Evolutionary conservation across 2,113 vertebrate genomes (phyloP).

Genomic region (Bungarus multicinctus): DNA sequence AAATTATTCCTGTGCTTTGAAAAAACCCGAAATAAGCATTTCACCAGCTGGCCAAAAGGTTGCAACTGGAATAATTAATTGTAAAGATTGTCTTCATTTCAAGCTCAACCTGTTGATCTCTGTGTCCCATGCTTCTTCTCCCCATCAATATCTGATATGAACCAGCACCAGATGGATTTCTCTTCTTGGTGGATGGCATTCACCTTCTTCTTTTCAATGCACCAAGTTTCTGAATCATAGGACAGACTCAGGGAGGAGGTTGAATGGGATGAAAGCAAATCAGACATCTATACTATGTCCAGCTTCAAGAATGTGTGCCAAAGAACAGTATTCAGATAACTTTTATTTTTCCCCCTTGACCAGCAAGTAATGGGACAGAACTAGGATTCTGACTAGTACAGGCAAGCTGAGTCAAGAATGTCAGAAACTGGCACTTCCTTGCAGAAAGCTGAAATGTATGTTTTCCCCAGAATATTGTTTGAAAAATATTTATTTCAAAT

Average conservation of each 20-base stretch:
- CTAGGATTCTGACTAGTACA: not conserved
- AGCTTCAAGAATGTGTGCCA: not conserved
- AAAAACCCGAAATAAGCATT: not conserved
- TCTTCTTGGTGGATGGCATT: not conserved
- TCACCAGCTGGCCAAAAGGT: not conserved
- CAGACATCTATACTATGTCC: not conserved
- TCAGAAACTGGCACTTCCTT: not conserved
- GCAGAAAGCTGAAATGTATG: not conserved
- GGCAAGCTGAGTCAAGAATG: not conserved
- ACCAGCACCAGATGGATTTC: not conserved
- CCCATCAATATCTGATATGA: not conserved
- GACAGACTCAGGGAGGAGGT: not conserved
- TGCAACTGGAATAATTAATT: not conserved
- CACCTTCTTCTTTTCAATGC: not conserved
- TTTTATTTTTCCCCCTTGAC: not conserved
- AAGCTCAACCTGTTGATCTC: not conserved
- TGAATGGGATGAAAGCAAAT: not conserved
- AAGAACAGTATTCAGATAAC: not conserved
- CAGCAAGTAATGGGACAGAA: not conserved
- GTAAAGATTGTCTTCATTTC: not conserved
- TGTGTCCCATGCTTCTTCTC: not conserved
- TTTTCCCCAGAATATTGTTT: not conserved
- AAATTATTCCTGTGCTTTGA: not conserved
- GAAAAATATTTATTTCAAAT: not conserved
- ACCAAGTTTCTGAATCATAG: not conserved